phyloP scores from a whole-genome alignment of 2,113 vertebrate species.

The Candoia aspera region DNA sequence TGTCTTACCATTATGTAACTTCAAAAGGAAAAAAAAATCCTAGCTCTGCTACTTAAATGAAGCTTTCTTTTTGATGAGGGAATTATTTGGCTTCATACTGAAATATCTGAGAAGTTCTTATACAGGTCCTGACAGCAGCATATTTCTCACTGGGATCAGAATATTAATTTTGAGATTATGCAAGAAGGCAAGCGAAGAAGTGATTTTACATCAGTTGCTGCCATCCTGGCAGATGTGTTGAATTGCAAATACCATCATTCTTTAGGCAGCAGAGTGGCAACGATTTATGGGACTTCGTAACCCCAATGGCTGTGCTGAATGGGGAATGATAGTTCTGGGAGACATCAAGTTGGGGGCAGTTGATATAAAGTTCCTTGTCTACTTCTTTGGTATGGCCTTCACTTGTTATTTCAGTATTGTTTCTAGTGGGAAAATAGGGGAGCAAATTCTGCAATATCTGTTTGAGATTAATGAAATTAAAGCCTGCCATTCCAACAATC shows the following conservation, averaged over 20 bases:
- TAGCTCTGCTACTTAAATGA: background rate
- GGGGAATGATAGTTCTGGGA: too few species aligned
- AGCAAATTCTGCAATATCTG: background rate
- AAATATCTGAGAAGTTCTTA: background rate
- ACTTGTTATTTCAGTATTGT: background rate
- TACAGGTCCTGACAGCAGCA: background rate
- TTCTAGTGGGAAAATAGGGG: background rate
- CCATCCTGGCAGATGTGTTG: background rate
- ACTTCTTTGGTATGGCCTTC: background rate
- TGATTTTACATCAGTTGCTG: background rate
- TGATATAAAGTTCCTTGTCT: background rate
- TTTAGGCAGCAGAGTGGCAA: background rate
- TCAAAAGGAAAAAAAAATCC: conserved; percentile 15
- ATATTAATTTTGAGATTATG: background rate
- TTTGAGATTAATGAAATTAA: background rate
- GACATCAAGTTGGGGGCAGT: too few species aligned
- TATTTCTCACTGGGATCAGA: background rate
- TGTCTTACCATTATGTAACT: conserved; percentile 12
- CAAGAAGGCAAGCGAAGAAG: background rate
- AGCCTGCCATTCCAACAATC: background rate
- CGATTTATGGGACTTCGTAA: background rate
- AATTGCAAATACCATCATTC: background rate
- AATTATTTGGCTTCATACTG: background rate
- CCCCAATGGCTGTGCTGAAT: background rate
- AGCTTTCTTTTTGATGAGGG: background rate